phyloP scores from a whole-genome alignment of 2,888 invertebrate genomes.

The Drosophila diplacantha region DNA sequence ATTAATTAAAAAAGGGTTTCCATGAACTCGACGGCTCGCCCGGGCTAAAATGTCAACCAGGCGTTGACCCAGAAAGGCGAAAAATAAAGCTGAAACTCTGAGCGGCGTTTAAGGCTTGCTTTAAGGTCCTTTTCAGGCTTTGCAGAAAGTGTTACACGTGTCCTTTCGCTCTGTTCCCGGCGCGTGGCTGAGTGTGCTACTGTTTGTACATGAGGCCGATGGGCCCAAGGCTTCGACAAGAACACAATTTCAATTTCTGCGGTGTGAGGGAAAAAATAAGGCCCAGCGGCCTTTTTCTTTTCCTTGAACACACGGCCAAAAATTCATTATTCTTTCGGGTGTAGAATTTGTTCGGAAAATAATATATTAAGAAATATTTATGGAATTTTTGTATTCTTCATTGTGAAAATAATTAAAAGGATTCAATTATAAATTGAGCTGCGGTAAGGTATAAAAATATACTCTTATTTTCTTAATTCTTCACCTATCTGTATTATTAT shows the following conservation, averaged over 20 bases:
- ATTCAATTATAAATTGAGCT: background rate
- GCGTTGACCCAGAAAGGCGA: constrained; percentile 56
- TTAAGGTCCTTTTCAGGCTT: constrained; percentile 41
- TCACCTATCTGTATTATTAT: background rate
- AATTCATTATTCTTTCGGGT: background rate
- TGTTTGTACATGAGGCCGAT: constrained; percentile 31
- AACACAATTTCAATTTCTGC: constrained; percentile 60
- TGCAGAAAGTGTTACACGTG: constrained; percentile 42
- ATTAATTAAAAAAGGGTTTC: constrained; percentile 69
- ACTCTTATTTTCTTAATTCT: background rate
- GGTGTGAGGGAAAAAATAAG: constrained; percentile 43
- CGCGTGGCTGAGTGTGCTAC: constrained; percentile 13
- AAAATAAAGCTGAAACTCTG: constrained; percentile 17
- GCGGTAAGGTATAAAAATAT: background rate
- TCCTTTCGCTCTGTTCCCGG: constrained; percentile 18
- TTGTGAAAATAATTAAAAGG: too few species aligned
- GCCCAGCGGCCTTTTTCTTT: constrained; percentile 22
- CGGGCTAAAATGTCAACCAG: constrained; percentile 53
- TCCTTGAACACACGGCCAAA: constrained; percentile 13
- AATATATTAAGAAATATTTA: too few species aligned
- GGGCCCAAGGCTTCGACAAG: constrained; percentile 54
- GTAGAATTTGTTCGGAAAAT: too few species aligned
- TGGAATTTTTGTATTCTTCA: too few species aligned
- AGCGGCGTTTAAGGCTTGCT: constrained; percentile 37
- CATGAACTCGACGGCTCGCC: constrained; percentile 32